Percentiles rank a stretch among this genome's conserved stretches.
Evolutionary conservation across 2,888 invertebrate genomes (phyloP).

Genomic region (Rotaria sp.): DNA sequence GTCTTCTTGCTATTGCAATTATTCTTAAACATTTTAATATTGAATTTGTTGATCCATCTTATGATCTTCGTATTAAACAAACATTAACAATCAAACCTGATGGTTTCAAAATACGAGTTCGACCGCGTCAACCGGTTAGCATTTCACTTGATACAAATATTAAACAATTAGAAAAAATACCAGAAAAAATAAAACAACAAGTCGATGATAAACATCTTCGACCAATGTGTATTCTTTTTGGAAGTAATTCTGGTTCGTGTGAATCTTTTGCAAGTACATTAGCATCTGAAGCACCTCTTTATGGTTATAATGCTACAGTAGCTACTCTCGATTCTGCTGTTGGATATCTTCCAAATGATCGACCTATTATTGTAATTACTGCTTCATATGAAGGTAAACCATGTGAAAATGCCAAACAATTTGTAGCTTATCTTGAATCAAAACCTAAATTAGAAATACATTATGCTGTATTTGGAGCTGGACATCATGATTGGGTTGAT

Average conservation of each 20-base stretch:
- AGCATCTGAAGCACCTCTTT: neutral
- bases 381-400: neutral
- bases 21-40: neutral
- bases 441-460: neutral
- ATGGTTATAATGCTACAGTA: neutral
- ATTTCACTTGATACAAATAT: neutral
- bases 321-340: neutral
- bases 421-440: neutral
- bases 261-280: neutral
- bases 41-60: neutral
- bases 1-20: neutral
- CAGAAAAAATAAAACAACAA: neutral
- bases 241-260: neutral
- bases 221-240: neutral
- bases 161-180: neutral
- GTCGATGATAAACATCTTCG: neutral
- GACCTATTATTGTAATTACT: neutral
- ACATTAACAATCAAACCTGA: slow-evolving; percentile 10
- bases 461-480: neutral
- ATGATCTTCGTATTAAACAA: slow-evolving; percentile 1
- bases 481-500: neutral
- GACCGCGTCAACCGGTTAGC: neutral
- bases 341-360: neutral
- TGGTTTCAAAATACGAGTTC: neutral
- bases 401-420: neutral